phyloP scores from a whole-genome alignment of 2,888 invertebrate genomes.

The Smittia sp. region DNA sequence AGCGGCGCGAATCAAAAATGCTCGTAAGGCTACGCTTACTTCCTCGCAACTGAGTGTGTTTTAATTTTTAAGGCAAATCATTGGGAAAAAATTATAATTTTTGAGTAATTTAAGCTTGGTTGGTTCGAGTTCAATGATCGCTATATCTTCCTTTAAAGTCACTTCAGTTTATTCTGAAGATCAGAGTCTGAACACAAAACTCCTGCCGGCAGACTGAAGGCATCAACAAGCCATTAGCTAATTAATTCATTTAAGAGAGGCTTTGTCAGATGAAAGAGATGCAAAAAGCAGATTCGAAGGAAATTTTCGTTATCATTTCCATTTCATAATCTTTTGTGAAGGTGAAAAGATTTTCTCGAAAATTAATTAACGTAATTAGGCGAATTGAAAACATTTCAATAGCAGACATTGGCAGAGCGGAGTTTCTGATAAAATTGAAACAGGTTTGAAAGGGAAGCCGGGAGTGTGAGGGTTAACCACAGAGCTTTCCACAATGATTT shows the following conservation, averaged over 20 bases:
- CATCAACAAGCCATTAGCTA: constrained; percentile 2
- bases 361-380: constrained; percentile 35
- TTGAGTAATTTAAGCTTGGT: too few relatives aligned
- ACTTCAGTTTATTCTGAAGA: too few relatives aligned
- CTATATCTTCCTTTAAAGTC: too few relatives aligned
- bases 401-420: background rate
- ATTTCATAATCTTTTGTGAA: constrained; percentile 8
- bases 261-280: background rate
- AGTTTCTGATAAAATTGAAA: background rate
- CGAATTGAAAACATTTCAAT: constrained; percentile 17
- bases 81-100: too few relatives aligned
- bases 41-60: too few relatives aligned
- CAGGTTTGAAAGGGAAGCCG: background rate
- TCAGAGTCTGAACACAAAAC: too few relatives aligned
- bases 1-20: too few relatives aligned
- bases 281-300: background rate
- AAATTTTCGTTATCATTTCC: background rate
- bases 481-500: background rate
- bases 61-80: too few relatives aligned
- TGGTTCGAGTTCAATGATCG: too few relatives aligned
- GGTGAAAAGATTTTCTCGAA: background rate
- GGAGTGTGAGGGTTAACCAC: background rate
- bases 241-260: background rate
- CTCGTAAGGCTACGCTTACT: too few relatives aligned
- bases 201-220: too few relatives aligned